phyloP scores from a whole-genome alignment of 2,888 invertebrate species.

The Eupithecia centaureata region DNA sequence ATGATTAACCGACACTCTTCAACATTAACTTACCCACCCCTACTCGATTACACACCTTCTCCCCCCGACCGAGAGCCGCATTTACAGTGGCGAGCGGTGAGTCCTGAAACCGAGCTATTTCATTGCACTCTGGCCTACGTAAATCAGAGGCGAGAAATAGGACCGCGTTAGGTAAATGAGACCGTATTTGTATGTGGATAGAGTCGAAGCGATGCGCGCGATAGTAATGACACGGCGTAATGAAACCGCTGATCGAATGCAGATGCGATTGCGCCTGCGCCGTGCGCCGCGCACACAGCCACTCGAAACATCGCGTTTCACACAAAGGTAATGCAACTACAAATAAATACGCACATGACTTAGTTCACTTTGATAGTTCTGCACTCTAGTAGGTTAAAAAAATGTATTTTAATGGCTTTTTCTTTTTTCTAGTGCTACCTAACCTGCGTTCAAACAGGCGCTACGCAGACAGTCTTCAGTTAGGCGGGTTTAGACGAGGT shows the following conservation, averaged over 20 bases:
- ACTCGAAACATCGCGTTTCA: neutral
- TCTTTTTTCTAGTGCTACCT: too few relatives aligned
- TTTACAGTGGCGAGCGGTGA: neutral
- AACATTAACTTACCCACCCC: slow-evolving; percentile 40
- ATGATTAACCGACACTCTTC: slow-evolving; percentile 48
- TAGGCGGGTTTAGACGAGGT: too few relatives aligned
- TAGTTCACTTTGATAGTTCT: too few relatives aligned
- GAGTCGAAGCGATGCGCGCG: slow-evolving; percentile 12
- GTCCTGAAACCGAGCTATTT: slow-evolving; percentile 45
- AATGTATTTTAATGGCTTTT: too few relatives aligned
- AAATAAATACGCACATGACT: too few relatives aligned
- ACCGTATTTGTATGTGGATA: slow-evolving; percentile 26
- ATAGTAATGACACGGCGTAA: slow-evolving; percentile 25
- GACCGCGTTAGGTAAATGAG: slow-evolving; percentile 20
- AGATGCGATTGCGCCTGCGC: slow-evolving; percentile 6
- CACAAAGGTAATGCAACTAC: too few relatives aligned
- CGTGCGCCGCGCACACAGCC: neutral
- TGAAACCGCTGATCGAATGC: slow-evolving; percentile 31
- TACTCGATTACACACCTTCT: slow-evolving; percentile 33
- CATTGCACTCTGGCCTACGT: slow-evolving; percentile 48
- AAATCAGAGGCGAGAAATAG: slow-evolving; percentile 56
- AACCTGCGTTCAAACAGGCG: too few relatives aligned
- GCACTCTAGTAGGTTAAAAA: too few relatives aligned
- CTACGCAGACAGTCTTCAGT: too few relatives aligned
- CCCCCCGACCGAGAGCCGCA: neutral